Evolutionary conservation across 2,888 invertebrate genomes (phyloP).

Genomic region (Drosophila bunnanda): DNA sequence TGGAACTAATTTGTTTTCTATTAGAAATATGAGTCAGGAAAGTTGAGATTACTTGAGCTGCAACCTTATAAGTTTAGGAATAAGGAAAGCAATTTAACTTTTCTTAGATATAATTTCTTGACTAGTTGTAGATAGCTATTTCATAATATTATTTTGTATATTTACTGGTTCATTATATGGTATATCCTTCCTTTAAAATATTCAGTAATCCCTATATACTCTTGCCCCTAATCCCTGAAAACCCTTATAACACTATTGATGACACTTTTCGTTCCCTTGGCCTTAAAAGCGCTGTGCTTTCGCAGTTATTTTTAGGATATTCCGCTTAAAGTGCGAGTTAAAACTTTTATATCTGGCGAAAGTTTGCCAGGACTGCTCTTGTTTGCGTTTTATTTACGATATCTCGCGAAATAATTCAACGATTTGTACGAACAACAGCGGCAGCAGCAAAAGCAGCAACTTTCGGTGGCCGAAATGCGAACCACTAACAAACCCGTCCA

Average conservation of each 20-base stretch:
- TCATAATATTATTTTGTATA: not conserved
- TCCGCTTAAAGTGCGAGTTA: slow-evolving; percentile 23
- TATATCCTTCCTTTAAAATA: not conserved
- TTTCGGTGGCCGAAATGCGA: slow-evolving; percentile 36
- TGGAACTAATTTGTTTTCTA: slow-evolving; percentile 3
- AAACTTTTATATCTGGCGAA: slow-evolving; percentile 35
- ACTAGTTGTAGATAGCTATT: not conserved
- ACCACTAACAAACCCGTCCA: slow-evolving; percentile 68
- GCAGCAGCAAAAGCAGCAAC: slow-evolving; percentile 2
- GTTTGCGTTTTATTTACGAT: slow-evolving; percentile 38
- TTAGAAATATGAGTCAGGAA: slow-evolving; percentile 1
- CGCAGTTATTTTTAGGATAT: slow-evolving; percentile 24
- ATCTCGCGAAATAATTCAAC: slow-evolving; percentile 65
- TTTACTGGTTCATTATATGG: no score
- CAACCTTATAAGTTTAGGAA: not conserved
- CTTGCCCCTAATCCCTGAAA: not conserved
- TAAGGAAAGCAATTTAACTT: not conserved
- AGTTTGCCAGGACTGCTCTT: slow-evolving; percentile 33
- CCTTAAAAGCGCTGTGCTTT: not conserved
- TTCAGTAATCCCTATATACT: not conserved
- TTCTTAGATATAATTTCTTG: not conserved
- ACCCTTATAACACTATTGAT: slow-evolving; percentile 12
- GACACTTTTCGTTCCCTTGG: not conserved
- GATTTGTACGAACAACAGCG: slow-evolving; percentile 56
- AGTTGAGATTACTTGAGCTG: not conserved